These are phyloP conservation scores for Ctenochaetus hawaiiensis DNA, from an alignment of 2,797 vertebrate species.

Conservation along the genomic window DNA sequence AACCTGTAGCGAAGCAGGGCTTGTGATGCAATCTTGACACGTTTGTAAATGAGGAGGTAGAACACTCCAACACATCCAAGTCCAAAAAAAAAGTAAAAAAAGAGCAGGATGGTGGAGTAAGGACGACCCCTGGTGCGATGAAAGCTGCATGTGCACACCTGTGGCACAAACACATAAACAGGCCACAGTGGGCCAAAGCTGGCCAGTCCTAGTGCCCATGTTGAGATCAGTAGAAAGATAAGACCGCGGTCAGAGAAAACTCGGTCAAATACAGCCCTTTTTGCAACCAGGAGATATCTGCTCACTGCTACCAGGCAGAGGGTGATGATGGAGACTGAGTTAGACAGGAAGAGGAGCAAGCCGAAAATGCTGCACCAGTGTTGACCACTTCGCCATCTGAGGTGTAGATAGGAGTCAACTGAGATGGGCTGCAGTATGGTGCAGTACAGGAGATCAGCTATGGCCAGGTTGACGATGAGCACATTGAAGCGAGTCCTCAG, in stretches of 20 bases:
- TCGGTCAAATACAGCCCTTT: conserved; percentile 83
- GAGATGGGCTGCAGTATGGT: conserved; percentile 90
- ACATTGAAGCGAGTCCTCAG: conserved; percentile 91
- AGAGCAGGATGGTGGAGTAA: conserved; percentile 90
- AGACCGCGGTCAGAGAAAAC: conserved; percentile 83
- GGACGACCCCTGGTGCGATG: conserved; percentile 87
- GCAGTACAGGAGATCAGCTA: conserved; percentile 91
- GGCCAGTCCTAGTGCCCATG: conserved; percentile 85
- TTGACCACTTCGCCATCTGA: conserved; percentile 86
- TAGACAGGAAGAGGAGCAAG: conserved; percentile 90
- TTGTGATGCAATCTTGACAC: conserved; percentile 81
- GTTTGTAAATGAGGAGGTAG: conserved; percentile 90
- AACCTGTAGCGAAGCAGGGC: conserved; percentile 86
- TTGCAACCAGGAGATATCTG: conserved; percentile 89
- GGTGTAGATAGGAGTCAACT: conserved; percentile 90
- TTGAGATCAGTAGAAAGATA: conserved; percentile 74
- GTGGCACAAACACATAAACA: conserved; percentile 86
- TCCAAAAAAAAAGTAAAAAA: conserved; percentile 89
- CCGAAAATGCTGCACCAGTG: conserved; percentile 88
- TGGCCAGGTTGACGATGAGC: conserved; percentile 90
- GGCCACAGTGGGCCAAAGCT: conserved; percentile 90
- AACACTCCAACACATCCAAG: conserved; percentile 89
- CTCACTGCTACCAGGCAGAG: conserved; percentile 89
- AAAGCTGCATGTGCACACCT: conserved; percentile 94
- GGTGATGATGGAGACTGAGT: conserved; percentile 91